Percentiles rank a stretch among this genome's conserved stretches.
These are phyloP conservation scores for Labroides dimidiatus DNA, from an alignment of 2,797 vertebrate genomes.

Conservation along the genomic window DNA sequence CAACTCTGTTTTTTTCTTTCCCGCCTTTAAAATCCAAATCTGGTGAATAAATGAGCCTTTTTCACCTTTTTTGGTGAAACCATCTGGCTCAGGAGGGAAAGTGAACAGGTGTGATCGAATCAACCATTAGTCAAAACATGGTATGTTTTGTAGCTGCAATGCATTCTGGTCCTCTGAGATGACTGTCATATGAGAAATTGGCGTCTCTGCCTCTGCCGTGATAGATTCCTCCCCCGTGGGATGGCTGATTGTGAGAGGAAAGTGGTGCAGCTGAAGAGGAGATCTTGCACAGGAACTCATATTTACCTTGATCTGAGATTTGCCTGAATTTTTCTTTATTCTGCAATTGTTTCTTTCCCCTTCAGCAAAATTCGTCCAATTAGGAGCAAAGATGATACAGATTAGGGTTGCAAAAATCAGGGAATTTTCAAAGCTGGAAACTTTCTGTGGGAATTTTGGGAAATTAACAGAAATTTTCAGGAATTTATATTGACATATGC, in stretches of 20 bases:
- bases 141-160: slow-evolving; percentile 6
- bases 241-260: slow-evolving; percentile 1
- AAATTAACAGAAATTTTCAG: too few species aligned
- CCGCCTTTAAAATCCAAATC: neutral
- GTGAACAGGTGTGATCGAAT: slow-evolving; percentile 6
- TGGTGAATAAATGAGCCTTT: too few species aligned
- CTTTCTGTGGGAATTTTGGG: too few species aligned
- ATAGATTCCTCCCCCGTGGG: slow-evolving; percentile 26
- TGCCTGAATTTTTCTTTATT: neutral
- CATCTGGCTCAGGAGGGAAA: neutral
- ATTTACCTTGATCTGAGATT: neutral
- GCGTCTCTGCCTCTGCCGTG: slow-evolving; percentile 17
- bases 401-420: too few species aligned
- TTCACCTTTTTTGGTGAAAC: neutral
- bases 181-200: slow-evolving; percentile 14
- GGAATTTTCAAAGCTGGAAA: too few species aligned
- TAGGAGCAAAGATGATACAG: neutral
- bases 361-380: neutral
- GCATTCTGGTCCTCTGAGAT: slow-evolving; percentile 23
- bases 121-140: slow-evolving; percentile 10
- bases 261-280: slow-evolving; percentile 7
- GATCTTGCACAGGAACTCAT: too few species aligned
- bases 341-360: neutral
- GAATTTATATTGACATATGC: too few species aligned
- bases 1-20: too few species aligned